Evolutionary conservation across 2,888 invertebrate species (phyloP), one percentile per base, ranked within the genome.

Genomic region (Griposia aprilina): DNA sequence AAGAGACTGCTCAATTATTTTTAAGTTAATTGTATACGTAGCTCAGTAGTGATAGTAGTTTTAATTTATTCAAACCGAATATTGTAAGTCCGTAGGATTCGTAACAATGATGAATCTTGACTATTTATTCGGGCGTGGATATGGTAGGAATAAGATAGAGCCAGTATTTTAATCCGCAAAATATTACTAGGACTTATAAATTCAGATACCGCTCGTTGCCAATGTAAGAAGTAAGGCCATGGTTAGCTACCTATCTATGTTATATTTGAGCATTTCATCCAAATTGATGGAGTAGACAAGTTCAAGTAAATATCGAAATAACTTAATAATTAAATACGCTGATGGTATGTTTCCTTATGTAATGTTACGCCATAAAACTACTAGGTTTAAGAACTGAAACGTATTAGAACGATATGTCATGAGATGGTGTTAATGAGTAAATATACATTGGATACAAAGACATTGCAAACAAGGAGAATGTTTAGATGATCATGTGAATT

Each of bases 1-100:
- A 86, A 82, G 87, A 80, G 87, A 87, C 76, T 90, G 94, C 94
- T 94, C 94, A 94, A 94, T 91, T 93, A 91, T 72, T 63, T 79
- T 68, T 89, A 84, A 82, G 79, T 88, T 84, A 79, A 73, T 68
- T 80, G 48, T 86, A 77, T 72, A 80, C 62, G 62, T 86, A 84
- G 86, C 80, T 76, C 48, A 79, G 70, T 92, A 91, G 90, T 90
- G 88, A 90, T 90, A 89, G 84, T 93, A 92, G 87, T 87, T 91
- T 59, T 93, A 93, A 93, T 91, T 93, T 92, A 90, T 92, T 91
- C 74, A 88, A 88, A 78, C 81, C 83, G 71, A 82, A 80, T 80
- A 86, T 55, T 78, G 30, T 82, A 73, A 76, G 75, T 77, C 59
- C 48, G 13, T 80, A 84, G 45, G 52, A 80, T 82, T 80, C 59